These are phyloP conservation scores for Plemyria rubiginata DNA, from an alignment of 2,888 invertebrate species.

Conservation along the genomic window DNA sequence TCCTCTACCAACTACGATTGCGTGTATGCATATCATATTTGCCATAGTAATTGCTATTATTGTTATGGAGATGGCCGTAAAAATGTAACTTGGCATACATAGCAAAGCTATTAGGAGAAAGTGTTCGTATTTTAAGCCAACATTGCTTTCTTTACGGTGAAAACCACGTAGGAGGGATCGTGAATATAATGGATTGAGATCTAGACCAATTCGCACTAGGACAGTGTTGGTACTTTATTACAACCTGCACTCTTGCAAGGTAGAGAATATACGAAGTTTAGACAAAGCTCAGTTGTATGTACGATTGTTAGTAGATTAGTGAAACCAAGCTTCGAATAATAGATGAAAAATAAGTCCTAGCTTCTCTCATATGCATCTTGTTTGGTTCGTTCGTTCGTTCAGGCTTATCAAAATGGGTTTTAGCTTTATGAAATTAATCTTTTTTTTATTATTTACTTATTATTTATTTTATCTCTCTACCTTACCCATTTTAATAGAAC, in stretches of 20 bases:
- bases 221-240: conserved; percentile 20
- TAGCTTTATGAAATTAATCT: too few species aligned
- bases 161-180: conserved; percentile 26
- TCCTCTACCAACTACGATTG: conserved; percentile 23
- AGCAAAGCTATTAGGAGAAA: conserved; percentile 26
- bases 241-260: conserved; percentile 14
- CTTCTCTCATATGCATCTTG: too few species aligned
- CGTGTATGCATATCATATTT: conserved; percentile 24
- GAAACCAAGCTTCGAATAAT: conserved; percentile 12
- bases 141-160: conserved; percentile 24
- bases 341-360: too few species aligned
- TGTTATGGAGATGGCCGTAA: conserved; percentile 25
- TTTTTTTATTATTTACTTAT: too few species aligned
- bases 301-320: conserved; percentile 33
- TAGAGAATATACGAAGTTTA: conserved; percentile 16
- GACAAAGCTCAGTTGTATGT: conserved; percentile 23
- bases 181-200: conserved; percentile 19
- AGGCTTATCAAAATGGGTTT: too few species aligned
- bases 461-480: too few species aligned
- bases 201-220: conserved; percentile 23
- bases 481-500: too few species aligned
- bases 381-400: too few species aligned
- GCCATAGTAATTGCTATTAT: conserved; percentile 28
- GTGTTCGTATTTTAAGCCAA: conserved; percentile 24
- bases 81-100: conserved; percentile 29